These are phyloP conservation scores for Melanotaenia trifasciata DNA, from an alignment of 2,797 vertebrate species.

Conservation along the genomic window DNA sequence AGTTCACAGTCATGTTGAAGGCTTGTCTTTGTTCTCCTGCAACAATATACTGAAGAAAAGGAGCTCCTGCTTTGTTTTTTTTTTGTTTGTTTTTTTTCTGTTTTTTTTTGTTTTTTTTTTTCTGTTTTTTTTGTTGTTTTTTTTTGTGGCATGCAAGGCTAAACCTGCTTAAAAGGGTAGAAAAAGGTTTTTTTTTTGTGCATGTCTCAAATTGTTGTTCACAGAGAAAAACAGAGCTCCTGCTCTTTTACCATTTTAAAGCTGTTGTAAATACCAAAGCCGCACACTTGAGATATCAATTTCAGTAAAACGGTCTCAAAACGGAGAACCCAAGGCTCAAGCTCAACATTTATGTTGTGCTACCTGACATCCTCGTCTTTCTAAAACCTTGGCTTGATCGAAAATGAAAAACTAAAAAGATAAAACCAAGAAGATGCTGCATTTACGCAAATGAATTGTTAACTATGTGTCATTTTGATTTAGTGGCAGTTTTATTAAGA, in stretches of 20 bases:
- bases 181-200: neutral
- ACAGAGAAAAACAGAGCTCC: neutral
- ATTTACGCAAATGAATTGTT: neutral
- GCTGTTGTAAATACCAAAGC: neutral
- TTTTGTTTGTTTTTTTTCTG: too few species aligned
- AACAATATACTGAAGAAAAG: neutral
- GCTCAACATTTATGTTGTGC: neutral
- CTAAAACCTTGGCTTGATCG: neutral
- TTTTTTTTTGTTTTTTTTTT: neutral
- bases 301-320: neutral
- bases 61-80: neutral
- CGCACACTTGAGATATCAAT: neutral
- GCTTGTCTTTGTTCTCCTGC: neutral
- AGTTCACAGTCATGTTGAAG: slow-evolving; percentile 19
- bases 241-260: neutral
- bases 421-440: neutral
- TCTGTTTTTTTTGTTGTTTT: too few species aligned
- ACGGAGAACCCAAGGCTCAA: neutral
- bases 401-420: neutral
- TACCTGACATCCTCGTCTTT: neutral
- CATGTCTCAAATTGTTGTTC: neutral
- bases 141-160: neutral
- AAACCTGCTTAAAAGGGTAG: neutral
- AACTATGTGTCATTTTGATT: neutral
- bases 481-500: neutral